These are phyloP conservation scores for Acanthis flammea DNA, from an alignment of 2,797 vertebrate species.

Conservation along the genomic window DNA sequence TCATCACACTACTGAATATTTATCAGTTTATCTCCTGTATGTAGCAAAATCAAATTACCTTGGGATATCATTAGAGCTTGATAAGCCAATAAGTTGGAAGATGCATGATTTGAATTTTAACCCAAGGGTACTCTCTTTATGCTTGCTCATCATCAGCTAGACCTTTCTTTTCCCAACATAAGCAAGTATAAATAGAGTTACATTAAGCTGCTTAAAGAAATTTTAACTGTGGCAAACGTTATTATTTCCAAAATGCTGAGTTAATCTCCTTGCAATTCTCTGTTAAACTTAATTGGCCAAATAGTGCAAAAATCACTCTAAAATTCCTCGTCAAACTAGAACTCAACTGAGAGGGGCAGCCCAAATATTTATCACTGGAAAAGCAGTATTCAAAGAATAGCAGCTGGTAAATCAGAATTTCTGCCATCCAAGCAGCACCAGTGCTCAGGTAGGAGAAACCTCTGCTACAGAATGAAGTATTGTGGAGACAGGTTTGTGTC, in stretches of 20 bases:
- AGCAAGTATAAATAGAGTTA: background rate
- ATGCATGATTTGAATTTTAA: background rate
- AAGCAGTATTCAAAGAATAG: background rate
- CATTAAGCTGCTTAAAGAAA: background rate
- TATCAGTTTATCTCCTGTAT: background rate
- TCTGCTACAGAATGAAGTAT: background rate
- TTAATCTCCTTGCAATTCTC: background rate
- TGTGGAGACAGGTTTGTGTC: background rate
- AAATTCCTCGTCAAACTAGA: background rate
- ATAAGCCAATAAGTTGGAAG: background rate
- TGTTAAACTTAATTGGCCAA: background rate
- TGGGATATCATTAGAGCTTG: background rate
- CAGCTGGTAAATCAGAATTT: background rate
- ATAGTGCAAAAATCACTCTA: background rate
- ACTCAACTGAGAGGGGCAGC: background rate
- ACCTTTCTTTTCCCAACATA: background rate
- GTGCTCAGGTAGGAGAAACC: background rate
- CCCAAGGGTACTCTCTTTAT: background rate
- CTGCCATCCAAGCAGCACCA: background rate
- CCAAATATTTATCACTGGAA: background rate
- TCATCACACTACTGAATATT: background rate
- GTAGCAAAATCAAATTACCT: background rate
- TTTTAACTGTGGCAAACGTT: background rate
- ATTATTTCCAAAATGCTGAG: background rate
- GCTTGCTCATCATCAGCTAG: background rate